Percentiles rank a stretch among this genome's conserved stretches.
Evolutionary conservation across 1,140 invertebrate species (phyloP).

Genomic region (Hestina assimilis): DNA sequence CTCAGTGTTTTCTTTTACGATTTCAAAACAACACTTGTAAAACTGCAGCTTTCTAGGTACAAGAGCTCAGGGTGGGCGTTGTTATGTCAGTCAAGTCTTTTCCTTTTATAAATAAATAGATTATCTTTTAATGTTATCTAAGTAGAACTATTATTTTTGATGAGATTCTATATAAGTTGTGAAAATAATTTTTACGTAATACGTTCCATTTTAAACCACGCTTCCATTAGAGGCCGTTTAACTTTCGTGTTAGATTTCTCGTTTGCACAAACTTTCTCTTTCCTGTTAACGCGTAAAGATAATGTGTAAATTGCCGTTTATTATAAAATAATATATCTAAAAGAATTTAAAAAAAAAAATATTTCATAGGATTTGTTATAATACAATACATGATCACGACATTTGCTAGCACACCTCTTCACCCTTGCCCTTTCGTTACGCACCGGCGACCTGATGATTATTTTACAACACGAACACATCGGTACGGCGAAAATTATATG

Average conservation of each 20-base stretch:
- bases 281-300: constrained; percentile 1
- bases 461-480: neutral
- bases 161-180: neutral
- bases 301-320: neutral
- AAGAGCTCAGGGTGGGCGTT: no score
- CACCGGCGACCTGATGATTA: constrained; percentile 1
- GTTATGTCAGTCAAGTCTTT: no score
- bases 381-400: neutral
- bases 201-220: constrained; percentile 7
- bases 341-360: neutral
- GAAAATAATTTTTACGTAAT: neutral
- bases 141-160: no score
- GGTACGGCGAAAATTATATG: neutral
- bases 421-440: constrained; percentile 18
- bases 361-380: neutral
- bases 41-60: no score
- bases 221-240: constrained; percentile 10
- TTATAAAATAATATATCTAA: neutral
- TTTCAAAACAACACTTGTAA: no score
- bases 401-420: constrained; percentile 10
- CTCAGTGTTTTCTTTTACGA: no score
- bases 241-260: constrained; percentile 19
- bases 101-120: no score
- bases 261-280: constrained; percentile 20
- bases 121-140: neutral